phyloP scores from a whole-genome alignment of 2,888 invertebrate genomes.

The Habrosyne pyritoides region DNA sequence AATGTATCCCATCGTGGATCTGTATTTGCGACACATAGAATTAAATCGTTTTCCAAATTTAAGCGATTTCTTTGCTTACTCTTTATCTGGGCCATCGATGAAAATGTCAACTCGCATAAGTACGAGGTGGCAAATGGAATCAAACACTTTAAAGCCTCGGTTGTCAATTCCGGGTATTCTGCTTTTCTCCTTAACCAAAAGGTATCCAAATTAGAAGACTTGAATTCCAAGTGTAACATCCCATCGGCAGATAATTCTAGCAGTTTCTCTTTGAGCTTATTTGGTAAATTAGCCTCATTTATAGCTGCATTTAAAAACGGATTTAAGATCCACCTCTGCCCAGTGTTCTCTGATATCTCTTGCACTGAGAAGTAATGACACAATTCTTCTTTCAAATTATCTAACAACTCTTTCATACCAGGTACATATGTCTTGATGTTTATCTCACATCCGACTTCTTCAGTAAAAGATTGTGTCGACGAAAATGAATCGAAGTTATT shows the following conservation, averaged over 20 bases:
- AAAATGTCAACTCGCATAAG: slow-evolving; percentile 20
- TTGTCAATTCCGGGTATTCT: slow-evolving; percentile 15
- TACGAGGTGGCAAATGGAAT: slow-evolving; percentile 27
- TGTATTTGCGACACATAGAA: slow-evolving; percentile 11
- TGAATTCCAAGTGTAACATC: slow-evolving; percentile 29
- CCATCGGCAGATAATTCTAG: slow-evolving; percentile 30
- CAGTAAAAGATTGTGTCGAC: no score
- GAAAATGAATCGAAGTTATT: no score
- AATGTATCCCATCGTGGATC: no score
- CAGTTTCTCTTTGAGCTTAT: slow-evolving; percentile 24
- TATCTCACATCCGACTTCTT: no score
- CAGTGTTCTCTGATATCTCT: slow-evolving; percentile 26
- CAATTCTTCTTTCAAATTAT: slow-evolving; percentile 22
- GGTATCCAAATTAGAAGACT: slow-evolving; percentile 19
- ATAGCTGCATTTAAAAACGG: slow-evolving; percentile 14
- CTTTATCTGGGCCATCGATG: slow-evolving; percentile 1
- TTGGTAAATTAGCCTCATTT: slow-evolving; percentile 24
- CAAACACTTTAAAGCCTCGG: slow-evolving; percentile 20
- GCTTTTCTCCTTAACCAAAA: slow-evolving; percentile 14
- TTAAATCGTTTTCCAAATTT: slow-evolving; percentile 27
- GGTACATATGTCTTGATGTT: no score
- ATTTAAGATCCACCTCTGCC: slow-evolving; percentile 20
- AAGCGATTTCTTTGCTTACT: slow-evolving; percentile 18
- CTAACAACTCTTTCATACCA: no score
- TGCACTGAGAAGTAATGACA: slow-evolving; percentile 27